A percentile compares a stretch with the other conserved stretches of the same genome.
Evolutionary conservation across 2,888 invertebrate genomes (phyloP).

Genomic region (Metalampra italica): DNA sequence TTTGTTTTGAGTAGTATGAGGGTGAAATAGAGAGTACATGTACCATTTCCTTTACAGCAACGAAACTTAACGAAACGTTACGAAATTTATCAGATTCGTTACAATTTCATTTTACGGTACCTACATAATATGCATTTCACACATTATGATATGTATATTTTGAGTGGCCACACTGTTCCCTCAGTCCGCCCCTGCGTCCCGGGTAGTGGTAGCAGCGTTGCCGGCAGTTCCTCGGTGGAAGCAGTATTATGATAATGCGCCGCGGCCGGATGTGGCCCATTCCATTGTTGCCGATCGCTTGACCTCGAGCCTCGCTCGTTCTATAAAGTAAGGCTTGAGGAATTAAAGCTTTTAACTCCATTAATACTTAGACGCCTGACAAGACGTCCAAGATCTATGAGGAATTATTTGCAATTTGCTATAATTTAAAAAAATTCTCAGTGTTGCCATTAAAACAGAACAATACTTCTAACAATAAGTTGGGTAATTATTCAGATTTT

Average conservation of each 20-base stretch:
- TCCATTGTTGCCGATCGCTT: constrained; percentile 71
- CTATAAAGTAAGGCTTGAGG: constrained; percentile 34
- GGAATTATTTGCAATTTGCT: not conserved
- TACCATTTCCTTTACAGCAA: no score
- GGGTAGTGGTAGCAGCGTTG: not conserved
- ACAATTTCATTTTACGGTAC: no score
- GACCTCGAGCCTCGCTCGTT: constrained; percentile 61
- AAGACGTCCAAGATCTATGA: constrained; percentile 6
- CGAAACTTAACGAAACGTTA: no score
- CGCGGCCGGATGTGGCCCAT: constrained; percentile 71
- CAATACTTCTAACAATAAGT: not conserved
- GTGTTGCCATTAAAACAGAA: not conserved
- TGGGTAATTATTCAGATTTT: not conserved
- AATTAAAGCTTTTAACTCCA: constrained; percentile 29
- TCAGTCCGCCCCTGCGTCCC: no score
- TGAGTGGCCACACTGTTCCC: no score
- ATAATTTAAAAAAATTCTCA: not conserved
- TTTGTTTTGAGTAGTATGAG: no score
- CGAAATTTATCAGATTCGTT: no score
- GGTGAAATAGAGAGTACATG: no score
- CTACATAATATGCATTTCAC: not conserved
- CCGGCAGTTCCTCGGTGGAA: constrained; percentile 50
- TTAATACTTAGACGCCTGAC: constrained; percentile 8
- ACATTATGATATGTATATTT: no score
- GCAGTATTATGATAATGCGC: constrained; percentile 70